Evolutionary conservation across 2,113 vertebrate genomes (phyloP).

Genomic region (Antechinus stuartii): DNA sequence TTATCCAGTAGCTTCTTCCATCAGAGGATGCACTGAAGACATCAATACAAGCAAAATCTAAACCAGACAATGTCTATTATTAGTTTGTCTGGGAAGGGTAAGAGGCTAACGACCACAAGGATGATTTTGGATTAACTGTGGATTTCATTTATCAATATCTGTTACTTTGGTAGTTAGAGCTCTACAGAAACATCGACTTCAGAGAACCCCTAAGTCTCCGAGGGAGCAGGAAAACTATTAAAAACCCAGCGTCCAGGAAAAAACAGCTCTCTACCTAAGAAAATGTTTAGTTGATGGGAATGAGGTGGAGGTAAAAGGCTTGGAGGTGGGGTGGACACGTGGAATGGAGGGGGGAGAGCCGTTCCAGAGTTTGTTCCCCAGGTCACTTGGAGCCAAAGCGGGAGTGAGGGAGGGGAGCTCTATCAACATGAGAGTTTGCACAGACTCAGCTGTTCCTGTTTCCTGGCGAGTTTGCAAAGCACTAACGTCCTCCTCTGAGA

Average conservation of each 20-base stretch:
- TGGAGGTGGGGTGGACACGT: not conserved
- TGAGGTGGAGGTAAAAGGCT: not conserved
- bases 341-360: not conserved
- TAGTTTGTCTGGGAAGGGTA: not conserved
- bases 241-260: not conserved
- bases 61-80: not conserved
- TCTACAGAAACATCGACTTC: not conserved
- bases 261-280: not conserved
- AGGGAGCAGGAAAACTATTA: not conserved
- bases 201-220: not conserved
- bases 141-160: not conserved
- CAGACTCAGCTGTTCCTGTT: constrained; percentile 55
- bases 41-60: not conserved
- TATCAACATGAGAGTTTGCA: not conserved
- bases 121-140: not conserved
- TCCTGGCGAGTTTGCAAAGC: constrained; percentile 1
- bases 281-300: not conserved
- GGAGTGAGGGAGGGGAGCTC: not conserved
- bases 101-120: not conserved
- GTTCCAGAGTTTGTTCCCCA: not conserved
- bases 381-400: not conserved
- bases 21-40: not conserved
- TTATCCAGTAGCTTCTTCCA: not conserved
- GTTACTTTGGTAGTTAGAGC: not conserved
- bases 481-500: constrained; percentile 12